Evolutionary conservation across 2,797 vertebrate genomes (phyloP).

Genomic region (Otus scops): DNA sequence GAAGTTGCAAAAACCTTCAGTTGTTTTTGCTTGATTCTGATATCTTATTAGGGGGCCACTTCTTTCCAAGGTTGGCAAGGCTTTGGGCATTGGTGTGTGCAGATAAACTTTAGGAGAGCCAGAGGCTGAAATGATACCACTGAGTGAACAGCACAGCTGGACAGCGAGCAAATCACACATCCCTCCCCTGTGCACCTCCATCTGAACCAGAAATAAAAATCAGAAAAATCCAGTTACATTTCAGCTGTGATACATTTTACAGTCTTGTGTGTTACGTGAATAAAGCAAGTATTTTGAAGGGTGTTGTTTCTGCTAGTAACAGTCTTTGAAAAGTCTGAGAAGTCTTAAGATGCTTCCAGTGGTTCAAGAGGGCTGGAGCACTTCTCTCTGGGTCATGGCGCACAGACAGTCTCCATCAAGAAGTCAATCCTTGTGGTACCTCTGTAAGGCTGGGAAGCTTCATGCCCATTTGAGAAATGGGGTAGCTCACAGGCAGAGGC

Average conservation of each 20-base stretch:
- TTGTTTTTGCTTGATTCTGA: slow-evolving; percentile 16
- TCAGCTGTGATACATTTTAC: neutral
- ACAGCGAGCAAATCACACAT: neutral
- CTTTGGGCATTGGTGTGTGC: neutral
- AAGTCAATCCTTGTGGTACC: neutral
- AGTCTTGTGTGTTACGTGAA: neutral
- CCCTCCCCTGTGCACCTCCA: neutral
- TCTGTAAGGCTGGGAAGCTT: neutral
- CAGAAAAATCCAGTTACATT: neutral
- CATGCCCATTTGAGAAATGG: neutral
- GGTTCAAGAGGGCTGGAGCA: neutral
- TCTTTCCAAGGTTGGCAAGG: neutral
- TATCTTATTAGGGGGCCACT: neutral
- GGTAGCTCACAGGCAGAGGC: neutral
- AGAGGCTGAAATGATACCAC: neutral
- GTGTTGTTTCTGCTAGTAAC: neutral
- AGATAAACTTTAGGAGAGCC: neutral
- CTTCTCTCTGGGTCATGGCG: neutral
- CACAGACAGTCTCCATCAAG: neutral
- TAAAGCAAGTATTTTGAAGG: neutral
- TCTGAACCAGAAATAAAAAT: neutral
- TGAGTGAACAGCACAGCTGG: neutral
- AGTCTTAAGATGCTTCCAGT: neutral
- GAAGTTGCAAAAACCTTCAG: neutral
- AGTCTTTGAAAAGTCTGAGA: neutral